Base-by-base conservation (phyloP, 2,113 vertebrate species). In the Aphyosemion australe region DNA sequence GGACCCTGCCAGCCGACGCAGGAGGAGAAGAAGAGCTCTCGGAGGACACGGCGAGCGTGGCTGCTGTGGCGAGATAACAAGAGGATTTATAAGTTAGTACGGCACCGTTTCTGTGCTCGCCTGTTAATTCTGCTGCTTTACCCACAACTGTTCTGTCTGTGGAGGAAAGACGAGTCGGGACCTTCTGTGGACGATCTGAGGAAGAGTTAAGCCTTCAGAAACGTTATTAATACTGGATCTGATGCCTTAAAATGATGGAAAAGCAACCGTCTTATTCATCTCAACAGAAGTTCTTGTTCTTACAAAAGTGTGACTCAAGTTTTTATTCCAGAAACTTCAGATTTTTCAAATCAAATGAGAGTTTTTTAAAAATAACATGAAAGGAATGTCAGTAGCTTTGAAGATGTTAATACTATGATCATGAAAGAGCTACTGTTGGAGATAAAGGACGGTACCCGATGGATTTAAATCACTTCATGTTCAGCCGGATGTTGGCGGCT, bases 41-140 rank as follows among this genome's bases (percentile, higher is more conserved):
- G 5, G 79, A 79, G 82, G 77, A 60, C 70, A 41, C 19, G 9
- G 78, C 45, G 12, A 82, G 60, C 45, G 14, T 42, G 58, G 42
- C 83, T 85, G 83, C 82, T 69, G 6, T 53, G 53, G 63, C 54
- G 47, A 87, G 88, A 90, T 88, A 87, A 88, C 76, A 76, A 74
- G 68, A 76, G 69, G 72, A 85, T 83, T 83, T 82, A 65, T 83
- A 83, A 76, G 69, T 79, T 72, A 31, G 52, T 39, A 39, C 65
- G 65, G 65, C 61, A 45, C 65, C 74, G 78, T 78, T 84, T 86
- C 58, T 31, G 26, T 26, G 26, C 26, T 26, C 26, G 26, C 26
- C 26, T 84, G 76, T 76, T 76, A 18, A 63, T 79, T 78, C 59
- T n/a, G 34, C 50, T 5, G 12, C 0, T 15, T 77, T 59, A 41